Conservation (phyloP, 1,140 invertebrate species). For the Magallana ariakensis region DNA sequence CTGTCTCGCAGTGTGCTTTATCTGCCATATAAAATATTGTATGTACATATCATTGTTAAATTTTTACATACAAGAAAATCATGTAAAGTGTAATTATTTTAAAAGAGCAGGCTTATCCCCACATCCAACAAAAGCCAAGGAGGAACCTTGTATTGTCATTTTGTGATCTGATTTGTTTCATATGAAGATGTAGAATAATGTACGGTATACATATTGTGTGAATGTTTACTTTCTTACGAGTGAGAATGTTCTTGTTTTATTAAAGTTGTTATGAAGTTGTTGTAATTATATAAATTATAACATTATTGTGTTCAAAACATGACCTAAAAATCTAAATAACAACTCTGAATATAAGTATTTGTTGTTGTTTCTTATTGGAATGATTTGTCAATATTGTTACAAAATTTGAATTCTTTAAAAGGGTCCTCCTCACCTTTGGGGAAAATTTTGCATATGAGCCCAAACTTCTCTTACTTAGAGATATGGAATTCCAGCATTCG, state of each 20-base stretch:
- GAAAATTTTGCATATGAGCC: too few species aligned
- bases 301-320: slow-evolving; percentile 40
- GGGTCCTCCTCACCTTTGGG: too few species aligned
- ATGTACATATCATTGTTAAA: slow-evolving; percentile 34
- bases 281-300: slow-evolving; percentile 39
- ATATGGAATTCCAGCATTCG: too few species aligned
- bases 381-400: too few species aligned
- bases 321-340: slow-evolving; percentile 36
- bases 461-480: too few species aligned
- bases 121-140: too few species aligned
- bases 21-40: not conserved
- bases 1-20: not conserved
- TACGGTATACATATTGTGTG: not conserved
- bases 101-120: too few species aligned
- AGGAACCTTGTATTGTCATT: slow-evolving; percentile 3
- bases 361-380: not conserved
- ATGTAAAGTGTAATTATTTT: not conserved
- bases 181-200: not conserved
- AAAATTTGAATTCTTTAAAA: too few species aligned
- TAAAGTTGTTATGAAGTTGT: slow-evolving; percentile 35
- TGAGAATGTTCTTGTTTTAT: slow-evolving; percentile 22
- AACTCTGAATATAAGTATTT: slow-evolving; percentile 26
- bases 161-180: slow-evolving; percentile 28
- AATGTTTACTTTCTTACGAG: slow-evolving; percentile 14
- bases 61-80: not conserved